These are phyloP conservation scores for Lamproptera curius DNA, from an alignment of 2,888 invertebrate species.

Conservation along the genomic window DNA sequence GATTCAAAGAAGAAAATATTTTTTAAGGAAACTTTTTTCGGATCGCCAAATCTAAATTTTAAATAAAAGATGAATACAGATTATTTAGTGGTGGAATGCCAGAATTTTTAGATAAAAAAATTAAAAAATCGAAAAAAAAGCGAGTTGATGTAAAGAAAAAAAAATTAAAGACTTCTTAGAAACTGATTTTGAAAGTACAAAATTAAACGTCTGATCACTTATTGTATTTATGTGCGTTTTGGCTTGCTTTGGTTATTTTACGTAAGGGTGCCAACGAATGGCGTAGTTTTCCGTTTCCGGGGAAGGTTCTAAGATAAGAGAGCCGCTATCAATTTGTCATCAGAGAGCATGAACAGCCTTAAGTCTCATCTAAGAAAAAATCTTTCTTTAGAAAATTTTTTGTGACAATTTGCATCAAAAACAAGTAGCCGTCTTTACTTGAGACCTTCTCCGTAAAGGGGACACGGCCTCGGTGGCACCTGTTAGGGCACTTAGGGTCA, in stretches of 20 bases:
- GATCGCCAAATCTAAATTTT: conserved; percentile 75
- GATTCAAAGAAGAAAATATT: conserved; percentile 63
- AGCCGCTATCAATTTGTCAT: too few relatives aligned
- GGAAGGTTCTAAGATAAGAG: background rate
- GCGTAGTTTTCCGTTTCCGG: conserved; percentile 2
- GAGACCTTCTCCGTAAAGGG: background rate
- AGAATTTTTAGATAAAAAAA: conserved; percentile 41
- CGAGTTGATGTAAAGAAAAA: conserved; percentile 70
- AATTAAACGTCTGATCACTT: conserved; percentile 69
- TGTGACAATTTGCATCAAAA: too few relatives aligned
- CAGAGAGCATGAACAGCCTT: too few relatives aligned
- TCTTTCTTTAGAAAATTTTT: too few relatives aligned
- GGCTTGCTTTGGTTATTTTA: conserved; percentile 55
- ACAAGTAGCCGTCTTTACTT: too few relatives aligned
- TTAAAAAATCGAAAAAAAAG: conserved; percentile 38
- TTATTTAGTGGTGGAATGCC: conserved; percentile 72
- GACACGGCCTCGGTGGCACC: conserved; percentile 13
- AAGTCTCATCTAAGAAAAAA: too few relatives aligned
- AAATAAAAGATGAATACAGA: conserved; percentile 48
- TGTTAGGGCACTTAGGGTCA: conserved; percentile 31
- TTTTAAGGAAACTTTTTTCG: conserved; percentile 77
- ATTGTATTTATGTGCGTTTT: conserved; percentile 71
- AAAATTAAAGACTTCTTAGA: conserved; percentile 75
- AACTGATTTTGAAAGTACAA: conserved; percentile 78
- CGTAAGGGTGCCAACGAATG: conserved; percentile 26